These are phyloP conservation scores for Ptiloglossa arizonensis DNA, from an alignment of 1,140 invertebrate genomes.

Conservation along the genomic window DNA sequence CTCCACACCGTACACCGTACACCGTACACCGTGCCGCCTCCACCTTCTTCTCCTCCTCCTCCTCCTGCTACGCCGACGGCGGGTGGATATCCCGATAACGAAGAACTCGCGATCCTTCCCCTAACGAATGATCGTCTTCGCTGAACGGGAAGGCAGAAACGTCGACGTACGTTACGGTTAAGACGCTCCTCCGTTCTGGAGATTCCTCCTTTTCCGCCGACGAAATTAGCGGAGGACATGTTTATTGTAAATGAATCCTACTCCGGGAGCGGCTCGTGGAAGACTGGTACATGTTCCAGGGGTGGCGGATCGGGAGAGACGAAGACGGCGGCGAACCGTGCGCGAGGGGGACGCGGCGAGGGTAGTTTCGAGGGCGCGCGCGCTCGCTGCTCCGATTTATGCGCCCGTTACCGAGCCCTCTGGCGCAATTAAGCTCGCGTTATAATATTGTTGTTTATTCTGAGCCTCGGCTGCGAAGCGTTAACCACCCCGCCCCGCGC, in stretches of 20 bases:
- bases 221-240: constrained; percentile 79
- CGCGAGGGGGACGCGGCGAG: constrained; percentile 40
- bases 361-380: constrained; percentile 66
- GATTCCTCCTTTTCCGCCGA: constrained; percentile 70
- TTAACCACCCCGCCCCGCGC: constrained; percentile 71
- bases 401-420: constrained; percentile 78
- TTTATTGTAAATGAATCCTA: constrained; percentile 82
- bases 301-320: constrained; percentile 50
- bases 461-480: constrained; percentile 73
- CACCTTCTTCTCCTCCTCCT: too few species aligned
- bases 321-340: constrained; percentile 44
- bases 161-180: constrained; percentile 66
- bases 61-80: too few species aligned
- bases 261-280: constrained; percentile 63
- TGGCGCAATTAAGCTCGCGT: constrained; percentile 80
- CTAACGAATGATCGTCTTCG: constrained; percentile 57
- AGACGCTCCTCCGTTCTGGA: constrained; percentile 62
- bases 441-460: constrained; percentile 82
- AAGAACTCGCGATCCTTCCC: constrained; percentile 43
- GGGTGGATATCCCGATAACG: constrained; percentile 44
- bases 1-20: too few species aligned
- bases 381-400: constrained; percentile 76
- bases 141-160: constrained; percentile 55
- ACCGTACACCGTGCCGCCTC: too few species aligned
- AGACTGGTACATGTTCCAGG: constrained; percentile 55